Base-by-base conservation (phyloP, 2,888 invertebrate species). In the Cordylochernes scorpioides region DNA sequence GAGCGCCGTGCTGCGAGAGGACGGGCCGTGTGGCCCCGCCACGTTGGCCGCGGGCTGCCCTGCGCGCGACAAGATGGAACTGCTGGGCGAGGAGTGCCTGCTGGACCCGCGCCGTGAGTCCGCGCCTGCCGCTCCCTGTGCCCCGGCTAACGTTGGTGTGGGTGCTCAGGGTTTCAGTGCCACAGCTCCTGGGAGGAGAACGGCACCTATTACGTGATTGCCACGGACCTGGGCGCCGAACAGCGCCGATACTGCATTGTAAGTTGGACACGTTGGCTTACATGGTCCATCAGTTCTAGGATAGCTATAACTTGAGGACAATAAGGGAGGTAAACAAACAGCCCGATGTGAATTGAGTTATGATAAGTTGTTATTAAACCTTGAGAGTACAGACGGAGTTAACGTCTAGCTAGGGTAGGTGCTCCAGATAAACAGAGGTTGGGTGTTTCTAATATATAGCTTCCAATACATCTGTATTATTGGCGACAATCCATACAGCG, bases 111-210 rank as follows among this genome's bases (percentile, higher is more conserved):
- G 8, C 19, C 19, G 8, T 19, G 19, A 8, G n/a, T 9, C 8
- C 8, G 19, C 19, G 5, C 15, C 13, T 25, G 10, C 2, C 14
- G 8, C 25, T 25, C 25, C n/a, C 25, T 25, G n/a, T 25, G 3
- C 5, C 13, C 19, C 8, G 6, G 14, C 13, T 8, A n/a, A 14
- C n/a, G 8, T 13, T 25, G 4, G 3, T 21, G n/a, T 10, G 15
- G 9, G 10, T 16, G 21, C 26, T 3, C 27, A 44, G 44, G 38
- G 27, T 44, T 42, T 27, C 42, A 44, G 14, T 44, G 44, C 27
- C 39, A 40, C 8, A 43, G 43, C 6, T 41, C 40, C 26, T 45
- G 45, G 45, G 40, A 41, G 34, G 45, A 44, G 29, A 45, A 44
- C 21, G 43, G 42, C 18, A 42, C 44, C 6, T 39, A 41, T 27